A percentile compares a stretch with the other conserved stretches of the same genome.
phyloP scores from a whole-genome alignment of 2,888 invertebrate species.

The Troglohyphantes excavatus region DNA sequence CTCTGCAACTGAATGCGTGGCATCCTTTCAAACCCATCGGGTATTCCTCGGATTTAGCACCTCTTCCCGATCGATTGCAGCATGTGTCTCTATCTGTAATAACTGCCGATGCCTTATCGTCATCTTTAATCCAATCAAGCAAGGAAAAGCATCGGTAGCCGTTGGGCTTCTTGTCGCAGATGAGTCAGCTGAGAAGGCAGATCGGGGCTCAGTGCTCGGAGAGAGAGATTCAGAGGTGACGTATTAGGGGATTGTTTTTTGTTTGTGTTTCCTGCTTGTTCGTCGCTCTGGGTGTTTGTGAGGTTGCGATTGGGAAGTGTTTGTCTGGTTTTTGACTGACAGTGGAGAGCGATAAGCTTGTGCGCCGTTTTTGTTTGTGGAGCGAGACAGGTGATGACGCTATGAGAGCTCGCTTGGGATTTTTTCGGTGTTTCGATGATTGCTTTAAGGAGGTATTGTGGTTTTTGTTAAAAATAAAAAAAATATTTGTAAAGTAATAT shows the following conservation, averaged over 20 bases:
- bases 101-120: background rate
- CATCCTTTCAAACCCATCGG: too few species aligned
- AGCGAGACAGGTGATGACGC: background rate
- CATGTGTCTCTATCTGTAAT: slow-evolving; percentile 4
- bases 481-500: too few species aligned
- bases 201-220: slow-evolving; percentile 36
- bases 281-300: background rate
- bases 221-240: slow-evolving; percentile 65
- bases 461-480: background rate
- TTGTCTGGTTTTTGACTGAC: background rate
- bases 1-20: too few species aligned
- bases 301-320: background rate
- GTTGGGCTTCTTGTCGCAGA: background rate
- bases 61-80: background rate
- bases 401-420: background rate
- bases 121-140: slow-evolving; percentile 12
- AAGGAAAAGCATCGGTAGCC: background rate
- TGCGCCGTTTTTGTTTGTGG: background rate
- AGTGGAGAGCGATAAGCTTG: background rate
- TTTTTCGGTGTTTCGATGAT: slow-evolving; percentile 16
- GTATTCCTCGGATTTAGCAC: too few species aligned
- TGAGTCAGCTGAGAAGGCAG: slow-evolving; percentile 30
- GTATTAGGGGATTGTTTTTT: too few species aligned
- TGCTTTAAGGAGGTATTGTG: slow-evolving; percentile 24
- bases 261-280: background rate